phyloP scores from a whole-genome alignment of 2,113 vertebrate species.

The Callithrix jacchus region DNA sequence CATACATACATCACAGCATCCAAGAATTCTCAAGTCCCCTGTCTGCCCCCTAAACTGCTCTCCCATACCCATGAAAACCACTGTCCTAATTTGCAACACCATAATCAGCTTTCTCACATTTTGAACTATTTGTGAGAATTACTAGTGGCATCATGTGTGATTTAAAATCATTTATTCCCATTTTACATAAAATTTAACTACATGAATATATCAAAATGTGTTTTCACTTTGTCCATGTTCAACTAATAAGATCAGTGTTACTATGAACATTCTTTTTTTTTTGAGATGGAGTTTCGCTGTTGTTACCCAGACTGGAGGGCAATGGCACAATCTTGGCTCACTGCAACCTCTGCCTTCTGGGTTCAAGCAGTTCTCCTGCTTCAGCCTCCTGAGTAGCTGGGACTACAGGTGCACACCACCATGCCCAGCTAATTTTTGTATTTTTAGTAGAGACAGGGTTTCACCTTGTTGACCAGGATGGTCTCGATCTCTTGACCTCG shows the following conservation, averaged over 20 bases:
- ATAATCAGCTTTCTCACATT: neutral
- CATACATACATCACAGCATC: neutral
- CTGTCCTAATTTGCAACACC: neutral
- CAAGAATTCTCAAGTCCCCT: neutral
- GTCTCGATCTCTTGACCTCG: too few relatives aligned
- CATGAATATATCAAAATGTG: neutral
- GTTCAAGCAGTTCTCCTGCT: too few relatives aligned
- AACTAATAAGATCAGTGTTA: neutral
- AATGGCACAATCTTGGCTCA: too few relatives aligned
- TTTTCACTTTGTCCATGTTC: neutral
- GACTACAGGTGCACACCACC: too few relatives aligned
- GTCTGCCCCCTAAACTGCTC: neutral
- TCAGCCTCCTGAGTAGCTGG: too few relatives aligned
- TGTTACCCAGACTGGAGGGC: too few relatives aligned
- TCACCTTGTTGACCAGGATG: too few relatives aligned
- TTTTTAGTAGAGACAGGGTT: too few relatives aligned
- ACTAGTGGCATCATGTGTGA: neutral
- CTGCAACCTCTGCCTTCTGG: too few relatives aligned
- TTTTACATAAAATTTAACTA: neutral
- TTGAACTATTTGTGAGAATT: neutral
- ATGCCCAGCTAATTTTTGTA: too few relatives aligned
- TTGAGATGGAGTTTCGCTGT: too few relatives aligned
- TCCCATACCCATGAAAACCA: fast-evolving
- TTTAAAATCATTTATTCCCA: neutral
- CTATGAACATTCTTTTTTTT: neutral